Evolutionary conservation across 2,888 invertebrate genomes (phyloP), one percentile per base, ranked within the genome.

Genomic region (Coecobrya sp.): DNA sequence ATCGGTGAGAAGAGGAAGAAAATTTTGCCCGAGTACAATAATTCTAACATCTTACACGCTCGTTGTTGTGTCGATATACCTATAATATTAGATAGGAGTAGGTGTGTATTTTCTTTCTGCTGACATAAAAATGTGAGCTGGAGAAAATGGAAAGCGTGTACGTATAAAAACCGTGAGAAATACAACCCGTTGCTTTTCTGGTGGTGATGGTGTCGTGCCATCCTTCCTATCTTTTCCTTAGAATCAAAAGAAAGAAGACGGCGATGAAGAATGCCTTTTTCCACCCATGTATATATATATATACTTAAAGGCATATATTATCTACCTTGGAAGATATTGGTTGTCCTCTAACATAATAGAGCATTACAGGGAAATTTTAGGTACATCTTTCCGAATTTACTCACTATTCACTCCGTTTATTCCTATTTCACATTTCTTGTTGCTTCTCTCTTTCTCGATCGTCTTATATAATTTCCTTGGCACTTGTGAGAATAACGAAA

Each of bases 151-250:
- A 62, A 59, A 82, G 73, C 42, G n/a, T 73, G 73, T 73, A 70
- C 36, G 36, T 42, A 16, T 7, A 76, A 86, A 90, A 91, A 86
- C 42, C 91, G 91, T 91, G 91, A 91, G 91, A 91, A 91, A n/a
- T 52, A 52, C 79, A 79, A 52, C 79, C 79, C 79, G 79, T 79
- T 79, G 79, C 79, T 27, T 49, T 25, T n/a, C 16, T 25, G 25
- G 22, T 25, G 70, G 19, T 22, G 11, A 36, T 42, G 10, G 30
- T 27, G 22, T n/a, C 49, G 88, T 88, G 68, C 65, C 88, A 88
- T 88, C 88, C 45, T 68, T 45, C 42, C 49, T 79, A 25, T 68
- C 19, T 55, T 19, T 62, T 19, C 19, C 55, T 13, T 25, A 19
- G 10, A 25, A 22, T 2, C 7, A 7, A 7, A 7, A 36, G 36